These are phyloP conservation scores for Spodoptera picta DNA, from an alignment of 2,888 invertebrate species.

Conservation along the genomic window DNA sequence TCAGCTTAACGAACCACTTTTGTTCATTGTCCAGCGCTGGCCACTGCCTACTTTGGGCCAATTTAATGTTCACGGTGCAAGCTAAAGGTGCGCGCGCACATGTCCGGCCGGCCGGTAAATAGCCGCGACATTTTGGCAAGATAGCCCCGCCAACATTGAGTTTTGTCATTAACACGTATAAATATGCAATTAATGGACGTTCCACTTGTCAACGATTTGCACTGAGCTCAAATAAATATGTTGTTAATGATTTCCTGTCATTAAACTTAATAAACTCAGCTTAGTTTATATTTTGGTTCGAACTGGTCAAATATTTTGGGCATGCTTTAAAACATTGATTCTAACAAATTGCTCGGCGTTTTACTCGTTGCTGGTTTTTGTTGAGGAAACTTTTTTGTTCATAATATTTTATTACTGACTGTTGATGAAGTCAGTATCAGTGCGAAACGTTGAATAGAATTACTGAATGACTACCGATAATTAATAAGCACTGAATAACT, in stretches of 20 bases:
- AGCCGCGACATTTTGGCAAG: slow-evolving; percentile 44
- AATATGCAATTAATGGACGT: slow-evolving; percentile 42
- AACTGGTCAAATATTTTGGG: slow-evolving; percentile 26
- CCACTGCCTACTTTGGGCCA: slow-evolving; percentile 41
- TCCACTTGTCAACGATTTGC: slow-evolving; percentile 33
- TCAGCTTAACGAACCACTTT: slow-evolving; percentile 44
- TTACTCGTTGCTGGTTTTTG: slow-evolving; percentile 1
- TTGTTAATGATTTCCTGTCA: slow-evolving; percentile 31
- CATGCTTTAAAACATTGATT: slow-evolving; percentile 15
- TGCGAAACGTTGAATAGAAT: no score
- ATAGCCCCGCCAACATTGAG: slow-evolving; percentile 34
- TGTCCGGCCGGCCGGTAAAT: slow-evolving; percentile 24
- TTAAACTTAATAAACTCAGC: slow-evolving; percentile 12
- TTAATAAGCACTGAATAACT: no score
- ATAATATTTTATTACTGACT: no score
- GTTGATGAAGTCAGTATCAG: no score
- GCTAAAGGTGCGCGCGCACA: slow-evolving; percentile 51
- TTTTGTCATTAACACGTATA: slow-evolving; percentile 42
- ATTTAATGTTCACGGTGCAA: slow-evolving; percentile 51
- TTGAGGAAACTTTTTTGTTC: no score
- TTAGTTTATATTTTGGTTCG: slow-evolving; percentile 7
- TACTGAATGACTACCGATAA: no score
- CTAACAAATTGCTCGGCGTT: slow-evolving; percentile 6
- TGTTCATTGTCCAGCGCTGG: slow-evolving; percentile 43
- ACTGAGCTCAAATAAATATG: slow-evolving; percentile 16